phyloP scores from a whole-genome alignment of 2,888 invertebrate genomes.

The Crematogaster levior region DNA sequence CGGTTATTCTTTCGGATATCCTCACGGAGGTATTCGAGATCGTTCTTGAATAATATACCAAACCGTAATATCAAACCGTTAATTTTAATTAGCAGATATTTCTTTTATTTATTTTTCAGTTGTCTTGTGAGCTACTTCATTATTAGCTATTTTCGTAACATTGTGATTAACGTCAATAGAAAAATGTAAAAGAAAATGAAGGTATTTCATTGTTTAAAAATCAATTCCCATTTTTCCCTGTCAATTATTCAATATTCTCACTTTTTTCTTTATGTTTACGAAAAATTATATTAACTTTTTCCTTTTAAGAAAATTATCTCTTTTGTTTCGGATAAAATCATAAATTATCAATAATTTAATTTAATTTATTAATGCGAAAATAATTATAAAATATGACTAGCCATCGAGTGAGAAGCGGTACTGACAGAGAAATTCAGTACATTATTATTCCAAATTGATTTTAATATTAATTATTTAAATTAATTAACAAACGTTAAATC shows the following conservation, averaged over 20 bases:
- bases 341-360: not conserved
- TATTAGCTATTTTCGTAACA: not conserved
- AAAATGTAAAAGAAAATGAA: not conserved
- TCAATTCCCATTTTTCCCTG: not conserved
- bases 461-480: not conserved
- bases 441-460: not conserved
- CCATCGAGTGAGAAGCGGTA: not conserved
- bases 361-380: too few relatives aligned
- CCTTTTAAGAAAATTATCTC: not conserved
- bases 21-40: not conserved
- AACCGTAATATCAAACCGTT: not conserved
- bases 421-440: not conserved
- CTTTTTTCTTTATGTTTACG: not conserved
- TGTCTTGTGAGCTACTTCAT: not conserved
- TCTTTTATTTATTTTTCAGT: not conserved
- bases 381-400: not conserved
- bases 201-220: not conserved
- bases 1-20: not conserved
- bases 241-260: too few relatives aligned
- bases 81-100: not conserved
- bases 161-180: not conserved
- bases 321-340: not conserved
- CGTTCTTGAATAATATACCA: not conserved
- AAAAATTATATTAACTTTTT: not conserved
- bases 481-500: not conserved